These are phyloP conservation scores for Phrixothrix hirtus DNA, from an alignment of 2,888 invertebrate genomes.

Conservation along the genomic window DNA sequence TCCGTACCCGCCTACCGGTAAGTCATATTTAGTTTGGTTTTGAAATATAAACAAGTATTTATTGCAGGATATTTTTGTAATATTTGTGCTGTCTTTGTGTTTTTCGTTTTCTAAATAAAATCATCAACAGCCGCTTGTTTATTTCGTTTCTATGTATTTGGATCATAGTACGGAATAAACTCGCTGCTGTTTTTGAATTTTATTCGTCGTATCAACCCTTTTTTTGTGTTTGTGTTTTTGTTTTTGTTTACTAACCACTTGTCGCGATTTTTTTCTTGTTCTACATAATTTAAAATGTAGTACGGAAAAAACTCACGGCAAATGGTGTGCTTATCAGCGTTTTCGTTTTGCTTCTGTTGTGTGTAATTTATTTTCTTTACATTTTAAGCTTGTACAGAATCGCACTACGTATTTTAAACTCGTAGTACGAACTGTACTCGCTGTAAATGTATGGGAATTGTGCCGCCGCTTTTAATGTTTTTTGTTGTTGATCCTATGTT, in stretches of 20 bases:
- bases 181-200: slow-evolving; percentile 35
- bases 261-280: slow-evolving; percentile 43
- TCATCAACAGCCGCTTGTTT: slow-evolving; percentile 36
- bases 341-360: no score
- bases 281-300: slow-evolving; percentile 42
- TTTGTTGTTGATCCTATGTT: slow-evolving; percentile 13
- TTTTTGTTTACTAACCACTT: slow-evolving; percentile 32
- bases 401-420: slow-evolving; percentile 20
- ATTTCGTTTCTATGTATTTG: slow-evolving; percentile 34
- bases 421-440: slow-evolving; percentile 36
- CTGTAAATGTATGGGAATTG: slow-evolving; percentile 24
- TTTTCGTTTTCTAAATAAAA: slow-evolving; percentile 25
- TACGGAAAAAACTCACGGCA: no score
- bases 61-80: neutral
- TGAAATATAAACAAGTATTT: neutral
- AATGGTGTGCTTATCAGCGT: no score
- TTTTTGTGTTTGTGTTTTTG: slow-evolving; percentile 18
- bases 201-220: slow-evolving; percentile 5
- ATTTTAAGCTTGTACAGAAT: slow-evolving; percentile 30
- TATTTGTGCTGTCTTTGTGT: slow-evolving; percentile 9
- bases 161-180: slow-evolving; percentile 44
- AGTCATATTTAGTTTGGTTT: slow-evolving; percentile 5
- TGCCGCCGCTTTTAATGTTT: slow-evolving; percentile 3
- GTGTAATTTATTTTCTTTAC: no score
- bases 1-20: neutral